These are phyloP conservation scores for Centrocercus urophasianus DNA, from an alignment of 2,113 vertebrate genomes.

Conservation along the genomic window DNA sequence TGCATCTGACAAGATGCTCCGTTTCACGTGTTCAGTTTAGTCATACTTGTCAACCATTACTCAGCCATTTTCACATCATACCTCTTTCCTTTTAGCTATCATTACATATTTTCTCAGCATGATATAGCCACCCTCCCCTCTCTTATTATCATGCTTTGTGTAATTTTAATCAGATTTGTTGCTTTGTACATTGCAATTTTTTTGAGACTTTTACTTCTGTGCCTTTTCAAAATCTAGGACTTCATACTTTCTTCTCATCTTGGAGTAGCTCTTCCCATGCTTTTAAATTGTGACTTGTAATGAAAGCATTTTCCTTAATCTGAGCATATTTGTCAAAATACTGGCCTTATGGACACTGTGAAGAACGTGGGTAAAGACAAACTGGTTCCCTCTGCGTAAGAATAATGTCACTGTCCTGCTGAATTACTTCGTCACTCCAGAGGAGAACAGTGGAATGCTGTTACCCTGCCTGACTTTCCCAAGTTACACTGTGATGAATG, in stretches of 20 bases:
- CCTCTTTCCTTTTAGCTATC: constrained; percentile 37
- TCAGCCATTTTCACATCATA: constrained; percentile 22
- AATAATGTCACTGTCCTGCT: neutral
- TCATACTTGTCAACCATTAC: constrained; percentile 28
- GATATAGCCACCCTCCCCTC: constrained; percentile 12
- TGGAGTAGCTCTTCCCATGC: neutral
- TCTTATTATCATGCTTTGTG: constrained; percentile 6
- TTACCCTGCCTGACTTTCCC: neutral
- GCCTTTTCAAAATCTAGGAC: neutral
- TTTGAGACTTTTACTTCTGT: neutral
- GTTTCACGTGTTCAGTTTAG: neutral
- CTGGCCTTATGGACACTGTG: neutral
- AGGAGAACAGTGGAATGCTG: neutral
- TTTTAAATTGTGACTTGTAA: neutral
- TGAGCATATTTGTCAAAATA: neutral
- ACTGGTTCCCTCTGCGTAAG: neutral
- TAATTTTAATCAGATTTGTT: constrained; percentile 35
- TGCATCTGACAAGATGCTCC: neutral
- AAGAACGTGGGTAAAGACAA: neutral
- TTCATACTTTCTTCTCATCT: constrained; percentile 3
- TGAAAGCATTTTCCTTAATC: neutral
- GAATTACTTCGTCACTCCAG: neutral
- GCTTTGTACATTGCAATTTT: neutral
- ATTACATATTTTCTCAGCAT: constrained; percentile 21
- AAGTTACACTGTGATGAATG: neutral